These are phyloP conservation scores for Lampropteryx suffumata DNA, from an alignment of 2,888 invertebrate species.

Conservation along the genomic window DNA sequence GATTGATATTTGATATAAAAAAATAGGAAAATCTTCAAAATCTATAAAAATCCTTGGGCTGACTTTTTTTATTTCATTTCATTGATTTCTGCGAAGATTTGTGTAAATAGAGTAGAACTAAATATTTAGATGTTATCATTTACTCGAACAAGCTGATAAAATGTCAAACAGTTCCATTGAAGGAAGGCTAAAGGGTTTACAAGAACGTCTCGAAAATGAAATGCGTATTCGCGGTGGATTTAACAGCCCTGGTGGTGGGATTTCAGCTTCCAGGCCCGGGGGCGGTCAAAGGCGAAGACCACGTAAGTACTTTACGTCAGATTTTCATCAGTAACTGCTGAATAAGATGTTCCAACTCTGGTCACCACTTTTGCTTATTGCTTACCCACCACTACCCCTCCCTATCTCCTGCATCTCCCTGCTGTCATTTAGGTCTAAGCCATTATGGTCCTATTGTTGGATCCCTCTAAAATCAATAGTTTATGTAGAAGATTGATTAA, in stretches of 20 bases:
- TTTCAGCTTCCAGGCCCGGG: conserved; percentile 75
- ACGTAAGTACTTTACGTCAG: conserved; percentile 76
- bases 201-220: conserved; percentile 88
- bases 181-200: conserved; percentile 91
- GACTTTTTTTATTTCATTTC: conserved; percentile 57
- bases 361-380: neutral
- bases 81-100: no score
- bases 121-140: conserved; percentile 68
- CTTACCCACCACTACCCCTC: no score
- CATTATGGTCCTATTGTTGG: neutral
- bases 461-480: neutral
- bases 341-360: neutral
- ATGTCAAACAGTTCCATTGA: conserved; percentile 90
- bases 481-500: neutral
- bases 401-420: conserved; percentile 4
- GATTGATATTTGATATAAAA: neutral
- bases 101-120: conserved; percentile 66
- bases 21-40: conserved; percentile 4
- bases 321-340: neutral
- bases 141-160: conserved; percentile 54
- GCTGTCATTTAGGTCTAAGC: conserved; percentile 3
- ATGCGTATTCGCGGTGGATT: conserved; percentile 85
- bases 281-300: conserved; percentile 85
- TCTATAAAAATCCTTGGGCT: conserved; percentile 65
- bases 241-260: conserved; percentile 82